phyloP scores from a whole-genome alignment of 2,113 vertebrate genomes.

The Hucho hucho region DNA sequence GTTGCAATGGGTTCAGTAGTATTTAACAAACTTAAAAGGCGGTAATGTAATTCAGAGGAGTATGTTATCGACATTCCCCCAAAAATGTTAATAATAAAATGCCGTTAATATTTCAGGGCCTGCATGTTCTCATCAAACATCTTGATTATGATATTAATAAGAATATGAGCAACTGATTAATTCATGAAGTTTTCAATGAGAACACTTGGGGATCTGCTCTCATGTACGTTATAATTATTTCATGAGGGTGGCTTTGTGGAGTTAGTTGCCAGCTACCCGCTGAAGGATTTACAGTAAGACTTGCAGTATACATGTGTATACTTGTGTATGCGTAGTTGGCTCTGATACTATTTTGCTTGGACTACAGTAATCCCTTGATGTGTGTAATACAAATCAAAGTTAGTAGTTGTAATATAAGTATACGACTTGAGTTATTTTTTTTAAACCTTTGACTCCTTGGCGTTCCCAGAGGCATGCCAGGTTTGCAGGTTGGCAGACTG shows the following conservation, averaged over 20 bases:
- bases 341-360: background rate
- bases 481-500: background rate
- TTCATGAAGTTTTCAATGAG: conserved; percentile 17
- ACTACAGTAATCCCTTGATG: background rate
- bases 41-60: background rate
- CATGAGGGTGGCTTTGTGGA: background rate
- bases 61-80: background rate
- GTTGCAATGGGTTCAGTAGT: too few relatives aligned
- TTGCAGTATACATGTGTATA: background rate
- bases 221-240: background rate
- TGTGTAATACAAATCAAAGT: background rate
- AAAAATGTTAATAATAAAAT: conserved; percentile 21
- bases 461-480: background rate
- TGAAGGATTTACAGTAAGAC: too few relatives aligned
- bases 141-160: conserved; percentile 19
- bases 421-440: background rate
- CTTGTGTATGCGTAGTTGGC: background rate
- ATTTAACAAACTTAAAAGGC: background rate
- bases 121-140: conserved; percentile 19
- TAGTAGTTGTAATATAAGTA: background rate
- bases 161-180: conserved; percentile 12
- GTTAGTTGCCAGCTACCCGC: background rate
- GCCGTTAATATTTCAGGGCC: conserved; percentile 24
- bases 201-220: background rate
- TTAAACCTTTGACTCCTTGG: background rate